Evolutionary conservation across 2,113 vertebrate species (phyloP).

Genomic region (Microtus richardsoni): DNA sequence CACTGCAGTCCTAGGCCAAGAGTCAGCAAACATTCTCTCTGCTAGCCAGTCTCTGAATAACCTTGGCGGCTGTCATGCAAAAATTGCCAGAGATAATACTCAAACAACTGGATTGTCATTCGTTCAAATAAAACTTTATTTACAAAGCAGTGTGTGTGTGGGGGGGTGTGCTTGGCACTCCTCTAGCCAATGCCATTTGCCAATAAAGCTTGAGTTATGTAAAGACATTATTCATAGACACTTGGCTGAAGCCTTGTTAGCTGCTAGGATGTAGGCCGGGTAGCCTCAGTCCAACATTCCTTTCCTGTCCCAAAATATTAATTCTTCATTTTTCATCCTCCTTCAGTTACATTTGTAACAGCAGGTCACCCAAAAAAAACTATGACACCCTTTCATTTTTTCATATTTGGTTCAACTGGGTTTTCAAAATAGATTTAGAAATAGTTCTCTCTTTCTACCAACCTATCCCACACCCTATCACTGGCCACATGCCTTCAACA

Average conservation of each 20-base stretch:
- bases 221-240: not conserved
- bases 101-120: not conserved
- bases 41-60: not conserved
- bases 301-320: not conserved
- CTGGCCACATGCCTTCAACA: not conserved
- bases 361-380: not conserved
- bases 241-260: not conserved
- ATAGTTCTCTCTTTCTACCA: not conserved
- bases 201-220: not conserved
- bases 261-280: not conserved
- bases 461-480: not conserved
- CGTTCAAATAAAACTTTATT: not conserved
- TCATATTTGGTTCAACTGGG: not conserved
- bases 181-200: not conserved
- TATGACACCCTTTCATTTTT: not conserved
- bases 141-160: not conserved
- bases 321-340: not conserved
- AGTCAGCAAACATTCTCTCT: not conserved
- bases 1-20: not conserved
- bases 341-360: not conserved
- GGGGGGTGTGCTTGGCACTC: accelerated
- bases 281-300: not conserved
- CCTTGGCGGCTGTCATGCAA: not conserved
- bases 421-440: not conserved
- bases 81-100: not conserved